phyloP scores from a whole-genome alignment of 2,797 vertebrate species.

The Eupleurogrammus muticus region DNA sequence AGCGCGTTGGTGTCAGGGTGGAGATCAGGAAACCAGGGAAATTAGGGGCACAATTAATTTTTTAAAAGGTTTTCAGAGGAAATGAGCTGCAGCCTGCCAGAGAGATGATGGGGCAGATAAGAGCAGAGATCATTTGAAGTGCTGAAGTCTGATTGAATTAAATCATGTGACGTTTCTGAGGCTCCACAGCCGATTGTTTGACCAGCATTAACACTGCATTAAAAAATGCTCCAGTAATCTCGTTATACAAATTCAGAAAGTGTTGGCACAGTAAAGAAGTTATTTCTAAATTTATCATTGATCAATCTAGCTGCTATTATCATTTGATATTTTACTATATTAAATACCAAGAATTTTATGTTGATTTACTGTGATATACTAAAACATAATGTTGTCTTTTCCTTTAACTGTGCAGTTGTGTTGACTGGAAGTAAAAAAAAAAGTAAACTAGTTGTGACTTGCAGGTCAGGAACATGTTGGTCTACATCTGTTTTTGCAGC shows the following conservation, averaged over 20 bases:
- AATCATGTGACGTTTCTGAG: constrained; percentile 44
- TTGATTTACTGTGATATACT: background rate
- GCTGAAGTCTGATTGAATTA: constrained; percentile 66
- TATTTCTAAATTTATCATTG: background rate
- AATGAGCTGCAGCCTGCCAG: constrained; percentile 67
- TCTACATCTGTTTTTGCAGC: background rate
- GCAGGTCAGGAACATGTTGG: background rate
- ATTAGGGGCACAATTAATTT: constrained; percentile 73
- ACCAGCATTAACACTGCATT: background rate
- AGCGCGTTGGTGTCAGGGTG: constrained; percentile 47
- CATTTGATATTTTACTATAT: background rate
- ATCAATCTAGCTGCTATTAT: background rate
- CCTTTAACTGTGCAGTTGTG: background rate
- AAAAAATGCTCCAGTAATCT: background rate
- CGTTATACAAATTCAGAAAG: background rate
- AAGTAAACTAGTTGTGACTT: background rate
- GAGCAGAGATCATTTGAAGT: constrained; percentile 55
- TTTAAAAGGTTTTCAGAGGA: constrained; percentile 81
- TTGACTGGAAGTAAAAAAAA: too few species aligned
- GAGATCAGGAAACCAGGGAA: constrained; percentile 70
- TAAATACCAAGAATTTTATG: background rate
- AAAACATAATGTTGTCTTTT: too few species aligned
- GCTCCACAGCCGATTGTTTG: constrained; percentile 24
- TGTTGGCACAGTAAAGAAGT: too few species aligned
- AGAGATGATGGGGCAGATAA: constrained; percentile 63